A percentile compares a stretch with the other conserved stretches of the same genome.
phyloP scores from a whole-genome alignment of 2,888 invertebrate species.

The Stenodera caucasica region DNA sequence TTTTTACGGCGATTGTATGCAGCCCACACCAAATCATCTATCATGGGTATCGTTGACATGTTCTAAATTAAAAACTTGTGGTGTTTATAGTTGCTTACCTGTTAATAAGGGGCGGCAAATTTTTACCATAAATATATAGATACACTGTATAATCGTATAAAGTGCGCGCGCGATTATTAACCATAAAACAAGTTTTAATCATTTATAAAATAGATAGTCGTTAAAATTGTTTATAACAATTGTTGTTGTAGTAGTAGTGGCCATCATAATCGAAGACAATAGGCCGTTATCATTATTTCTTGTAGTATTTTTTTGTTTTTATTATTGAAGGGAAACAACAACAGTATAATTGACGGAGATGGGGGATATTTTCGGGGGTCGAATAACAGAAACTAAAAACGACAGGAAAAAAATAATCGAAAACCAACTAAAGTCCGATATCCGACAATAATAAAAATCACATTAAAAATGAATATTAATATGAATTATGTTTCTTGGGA shows the following conservation, averaged over 20 bases:
- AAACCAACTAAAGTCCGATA: slow-evolving; percentile 19
- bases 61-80: slow-evolving; percentile 57
- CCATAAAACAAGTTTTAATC: slow-evolving; percentile 15
- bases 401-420: not conserved
- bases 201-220: slow-evolving; percentile 7
- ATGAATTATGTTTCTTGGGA: slow-evolving; percentile 46
- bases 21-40: slow-evolving; percentile 57
- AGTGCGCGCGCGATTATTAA: not conserved
- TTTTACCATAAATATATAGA: too few relatives aligned
- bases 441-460: slow-evolving; percentile 42
- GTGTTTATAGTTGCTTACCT: slow-evolving; percentile 17
- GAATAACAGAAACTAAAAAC: slow-evolving; percentile 17
- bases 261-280: slow-evolving; percentile 18
- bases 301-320: too few relatives aligned
- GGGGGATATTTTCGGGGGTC: not conserved
- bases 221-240: slow-evolving; percentile 7
- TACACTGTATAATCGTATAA: not conserved
- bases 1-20: slow-evolving; percentile 50
- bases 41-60: slow-evolving; percentile 58
- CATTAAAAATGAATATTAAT: slow-evolving; percentile 49
- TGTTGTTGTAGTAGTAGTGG: not conserved
- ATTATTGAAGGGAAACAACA: too few relatives aligned
- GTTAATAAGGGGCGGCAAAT: slow-evolving; percentile 26
- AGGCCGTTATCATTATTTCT: slow-evolving; percentile 13
- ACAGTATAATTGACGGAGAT: too few relatives aligned